phyloP scores from a whole-genome alignment of 2,797 vertebrate species.

The Pipistrellus kuhlii region DNA sequence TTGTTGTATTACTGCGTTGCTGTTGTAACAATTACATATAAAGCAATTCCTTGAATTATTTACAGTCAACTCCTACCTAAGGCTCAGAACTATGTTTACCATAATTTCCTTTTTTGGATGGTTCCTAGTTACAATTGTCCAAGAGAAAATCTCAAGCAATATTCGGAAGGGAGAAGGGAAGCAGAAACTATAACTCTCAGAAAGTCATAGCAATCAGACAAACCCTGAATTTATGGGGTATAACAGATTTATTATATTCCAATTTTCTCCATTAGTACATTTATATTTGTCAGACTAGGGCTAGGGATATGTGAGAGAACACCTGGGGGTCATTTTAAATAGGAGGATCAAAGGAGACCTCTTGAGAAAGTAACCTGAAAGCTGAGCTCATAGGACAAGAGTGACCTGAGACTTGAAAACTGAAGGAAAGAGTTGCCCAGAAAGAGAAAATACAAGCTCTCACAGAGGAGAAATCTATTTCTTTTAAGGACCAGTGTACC shows the following conservation, averaged over 20 bases:
- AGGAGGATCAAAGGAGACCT: background rate
- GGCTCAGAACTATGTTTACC: background rate
- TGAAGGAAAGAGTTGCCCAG: background rate
- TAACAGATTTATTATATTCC: no score
- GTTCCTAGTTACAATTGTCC: background rate
- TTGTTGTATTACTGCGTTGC: background rate
- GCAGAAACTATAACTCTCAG: background rate
- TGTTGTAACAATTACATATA: conserved; percentile 10
- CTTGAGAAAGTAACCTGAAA: background rate
- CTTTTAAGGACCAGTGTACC: background rate
- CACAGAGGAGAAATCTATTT: background rate
- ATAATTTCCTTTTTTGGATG: background rate
- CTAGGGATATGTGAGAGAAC: no score
- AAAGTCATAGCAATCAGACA: background rate
- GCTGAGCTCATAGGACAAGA: background rate
- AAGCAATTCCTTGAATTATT: background rate
- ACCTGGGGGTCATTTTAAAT: background rate
- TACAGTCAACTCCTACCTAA: background rate
- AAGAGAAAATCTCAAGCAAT: background rate
- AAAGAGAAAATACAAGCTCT: background rate
- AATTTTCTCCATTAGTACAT: no score
- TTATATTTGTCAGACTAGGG: no score
- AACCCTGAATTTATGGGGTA: no score
- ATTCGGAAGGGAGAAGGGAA: background rate
- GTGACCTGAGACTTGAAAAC: background rate